phyloP scores from a whole-genome alignment of 2,797 vertebrate genomes.

The Malacoraja senta region DNA sequence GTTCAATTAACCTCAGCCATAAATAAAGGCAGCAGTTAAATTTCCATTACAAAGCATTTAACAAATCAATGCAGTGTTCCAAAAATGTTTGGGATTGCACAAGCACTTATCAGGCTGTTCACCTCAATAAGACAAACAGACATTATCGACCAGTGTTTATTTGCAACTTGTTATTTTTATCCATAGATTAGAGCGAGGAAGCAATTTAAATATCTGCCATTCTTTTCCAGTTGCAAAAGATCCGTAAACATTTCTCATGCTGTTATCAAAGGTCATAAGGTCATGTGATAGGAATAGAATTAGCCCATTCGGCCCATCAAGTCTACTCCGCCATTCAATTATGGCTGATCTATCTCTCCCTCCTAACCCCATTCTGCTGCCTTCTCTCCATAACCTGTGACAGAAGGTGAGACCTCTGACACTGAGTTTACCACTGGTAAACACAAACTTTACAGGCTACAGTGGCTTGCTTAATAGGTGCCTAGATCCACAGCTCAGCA shows the following conservation, averaged over 20 bases:
- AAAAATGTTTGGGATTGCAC: constrained; percentile 30
- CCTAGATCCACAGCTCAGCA: too few species aligned
- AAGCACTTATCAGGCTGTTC: constrained; percentile 19
- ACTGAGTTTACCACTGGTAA: not conserved
- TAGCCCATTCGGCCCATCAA: too few species aligned
- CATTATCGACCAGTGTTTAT: not conserved
- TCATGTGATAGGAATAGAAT: too few species aligned
- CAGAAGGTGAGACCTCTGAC: not conserved
- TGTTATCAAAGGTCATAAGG: not conserved
- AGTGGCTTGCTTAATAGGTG: not conserved
- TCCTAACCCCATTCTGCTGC: too few species aligned
- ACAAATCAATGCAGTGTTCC: constrained; percentile 14
- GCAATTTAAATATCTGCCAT: not conserved
- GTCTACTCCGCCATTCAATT: too few species aligned
- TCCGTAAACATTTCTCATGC: not conserved
- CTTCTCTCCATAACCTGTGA: too few species aligned
- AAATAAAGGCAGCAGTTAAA: constrained; percentile 33
- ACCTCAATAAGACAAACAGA: constrained; percentile 9
- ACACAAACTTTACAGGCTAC: too few species aligned
- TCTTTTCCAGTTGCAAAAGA: not conserved
- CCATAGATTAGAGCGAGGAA: not conserved
- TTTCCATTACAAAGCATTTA: constrained; percentile 31
- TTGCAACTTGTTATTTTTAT: not conserved
- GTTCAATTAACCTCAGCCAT: constrained; percentile 23
- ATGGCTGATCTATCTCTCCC: too few species aligned